Evolutionary conservation across 2,113 vertebrate genomes (phyloP).

Genomic region (Phoxinus phoxinus): DNA sequence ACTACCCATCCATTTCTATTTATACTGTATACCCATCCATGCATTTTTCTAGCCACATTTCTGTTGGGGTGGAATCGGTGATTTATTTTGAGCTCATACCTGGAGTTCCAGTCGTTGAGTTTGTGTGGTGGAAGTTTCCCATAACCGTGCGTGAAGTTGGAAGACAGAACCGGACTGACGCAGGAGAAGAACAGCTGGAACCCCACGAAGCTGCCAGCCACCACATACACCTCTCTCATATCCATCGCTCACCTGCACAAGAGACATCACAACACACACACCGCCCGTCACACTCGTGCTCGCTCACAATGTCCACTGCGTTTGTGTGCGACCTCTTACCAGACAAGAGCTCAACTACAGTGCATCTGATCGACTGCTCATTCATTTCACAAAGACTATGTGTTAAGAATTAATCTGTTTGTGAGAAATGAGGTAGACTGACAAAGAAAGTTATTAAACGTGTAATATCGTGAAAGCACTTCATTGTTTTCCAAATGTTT

Average conservation of each 20-base stretch:
- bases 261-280: neutral
- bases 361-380: neutral
- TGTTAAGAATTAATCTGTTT: neutral
- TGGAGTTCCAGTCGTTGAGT: conserved; percentile 83
- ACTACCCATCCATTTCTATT: neutral
- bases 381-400: conserved; percentile 3
- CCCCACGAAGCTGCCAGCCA: conserved; percentile 76
- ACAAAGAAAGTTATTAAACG: neutral
- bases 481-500: conserved; percentile 13
- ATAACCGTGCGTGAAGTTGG: conserved; percentile 67
- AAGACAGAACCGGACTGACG: conserved; percentile 73
- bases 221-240: conserved; percentile 79
- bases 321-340: neutral
- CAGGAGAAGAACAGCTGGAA: conserved; percentile 80
- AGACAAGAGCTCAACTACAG: neutral
- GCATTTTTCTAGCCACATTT: conserved; percentile 8
- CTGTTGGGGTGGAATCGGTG: neutral
- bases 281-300: neutral
- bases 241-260: conserved; percentile 79
- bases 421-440: neutral
- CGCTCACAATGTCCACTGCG: neutral
- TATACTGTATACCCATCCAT: neutral
- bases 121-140: conserved; percentile 68
- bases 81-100: conserved; percentile 62
- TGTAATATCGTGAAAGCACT: neutral